Evolutionary conservation across 2,113 vertebrate genomes (phyloP).

Genomic region (Progne subis): DNA sequence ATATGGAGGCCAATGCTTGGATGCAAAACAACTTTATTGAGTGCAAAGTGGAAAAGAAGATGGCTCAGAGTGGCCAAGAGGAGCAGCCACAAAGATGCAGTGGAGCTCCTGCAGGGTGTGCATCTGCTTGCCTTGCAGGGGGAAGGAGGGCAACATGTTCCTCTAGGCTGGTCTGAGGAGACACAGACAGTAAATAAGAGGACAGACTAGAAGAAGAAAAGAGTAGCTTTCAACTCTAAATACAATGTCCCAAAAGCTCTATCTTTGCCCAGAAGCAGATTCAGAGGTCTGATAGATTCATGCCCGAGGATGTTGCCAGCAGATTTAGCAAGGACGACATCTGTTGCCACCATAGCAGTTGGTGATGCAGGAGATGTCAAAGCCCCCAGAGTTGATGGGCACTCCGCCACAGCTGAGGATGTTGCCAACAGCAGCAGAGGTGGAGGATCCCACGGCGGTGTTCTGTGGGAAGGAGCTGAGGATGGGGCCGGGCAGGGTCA

Average conservation of each 20-base stretch:
- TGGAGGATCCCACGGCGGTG: not conserved
- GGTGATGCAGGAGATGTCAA: not conserved
- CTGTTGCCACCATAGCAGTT: not conserved
- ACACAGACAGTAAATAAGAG: not conserved
- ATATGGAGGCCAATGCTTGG: not conserved
- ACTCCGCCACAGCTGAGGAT: not conserved
- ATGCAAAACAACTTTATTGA: not conserved
- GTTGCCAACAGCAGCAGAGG: not conserved
- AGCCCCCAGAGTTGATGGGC: not conserved
- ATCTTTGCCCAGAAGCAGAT: too few species aligned
- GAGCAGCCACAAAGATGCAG: too few species aligned
- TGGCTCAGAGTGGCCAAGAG: not conserved
- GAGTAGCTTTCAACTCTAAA: not conserved
- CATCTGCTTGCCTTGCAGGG: not conserved
- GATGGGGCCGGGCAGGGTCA: not conserved
- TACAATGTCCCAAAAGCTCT: not conserved
- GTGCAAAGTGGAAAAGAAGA: not conserved
- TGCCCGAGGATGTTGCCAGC: rapidly evolving
- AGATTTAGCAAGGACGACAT: not conserved
- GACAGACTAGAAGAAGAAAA: not conserved
- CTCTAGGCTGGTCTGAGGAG: not conserved
- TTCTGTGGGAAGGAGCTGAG: not conserved
- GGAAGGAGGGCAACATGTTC: rapidly evolving
- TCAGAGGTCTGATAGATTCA: not conserved
- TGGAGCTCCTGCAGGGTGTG: not conserved